A percentile compares a stretch with the other conserved stretches of the same genome.
These are phyloP conservation scores for Pseudococcus viburni DNA, from an alignment of 2,888 invertebrate species.

Conservation along the genomic window DNA sequence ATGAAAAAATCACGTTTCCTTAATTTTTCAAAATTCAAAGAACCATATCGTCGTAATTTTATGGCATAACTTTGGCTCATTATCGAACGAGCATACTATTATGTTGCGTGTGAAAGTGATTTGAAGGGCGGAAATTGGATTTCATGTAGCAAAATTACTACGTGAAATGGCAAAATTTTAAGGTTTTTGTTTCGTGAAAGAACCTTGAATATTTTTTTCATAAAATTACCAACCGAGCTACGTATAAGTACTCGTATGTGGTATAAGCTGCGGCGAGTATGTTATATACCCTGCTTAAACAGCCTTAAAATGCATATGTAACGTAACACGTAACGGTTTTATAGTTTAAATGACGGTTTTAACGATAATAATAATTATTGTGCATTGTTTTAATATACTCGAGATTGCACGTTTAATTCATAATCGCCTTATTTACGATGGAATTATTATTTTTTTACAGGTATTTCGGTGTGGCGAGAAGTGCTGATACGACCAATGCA, in stretches of 20 bases:
- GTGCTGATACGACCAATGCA: background rate
- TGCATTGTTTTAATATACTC: conserved; percentile 31
- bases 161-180: background rate
- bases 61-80: background rate
- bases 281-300: background rate
- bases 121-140: background rate
- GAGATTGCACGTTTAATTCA: conserved; percentile 15
- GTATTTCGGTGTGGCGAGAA: conserved; percentile 20
- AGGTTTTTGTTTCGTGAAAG: background rate
- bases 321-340: conserved; percentile 42
- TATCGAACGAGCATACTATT: background rate
- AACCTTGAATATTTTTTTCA: conserved; percentile 16
- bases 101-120: background rate
- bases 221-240: background rate
- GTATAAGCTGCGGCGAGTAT: background rate
- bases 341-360: conserved; percentile 12
- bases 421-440: conserved; percentile 50
- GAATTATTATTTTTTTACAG: conserved; percentile 43
- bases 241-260: background rate
- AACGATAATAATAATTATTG: conserved; percentile 7
- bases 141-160: background rate
- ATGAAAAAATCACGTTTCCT: too few species aligned
- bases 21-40: background rate
- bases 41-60: too few species aligned
- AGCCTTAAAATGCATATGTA: conserved; percentile 27